These are phyloP conservation scores for Okapia johnstoni DNA, from an alignment of 2,113 vertebrate species.

Conservation along the genomic window DNA sequence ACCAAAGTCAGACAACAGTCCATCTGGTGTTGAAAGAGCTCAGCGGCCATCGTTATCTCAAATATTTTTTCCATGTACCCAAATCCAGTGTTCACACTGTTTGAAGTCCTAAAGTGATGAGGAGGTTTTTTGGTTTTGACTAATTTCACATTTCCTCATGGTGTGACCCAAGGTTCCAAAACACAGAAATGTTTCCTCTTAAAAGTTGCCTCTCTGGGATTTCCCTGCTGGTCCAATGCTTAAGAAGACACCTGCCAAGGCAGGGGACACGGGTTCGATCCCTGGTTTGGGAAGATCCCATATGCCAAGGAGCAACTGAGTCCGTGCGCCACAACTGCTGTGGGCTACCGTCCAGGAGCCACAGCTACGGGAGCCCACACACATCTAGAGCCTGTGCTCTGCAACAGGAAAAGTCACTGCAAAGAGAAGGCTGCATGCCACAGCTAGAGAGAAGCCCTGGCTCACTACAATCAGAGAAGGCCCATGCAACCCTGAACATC, in stretches of 20 bases:
- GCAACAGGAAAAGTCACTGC: not conserved
- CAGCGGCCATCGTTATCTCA: not conserved
- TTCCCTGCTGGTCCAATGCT: not conserved
- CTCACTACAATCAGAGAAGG: not conserved
- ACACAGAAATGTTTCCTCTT: not conserved
- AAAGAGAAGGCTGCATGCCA: not conserved
- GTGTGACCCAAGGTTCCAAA: not conserved
- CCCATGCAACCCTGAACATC: not conserved
- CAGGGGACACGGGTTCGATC: not conserved
- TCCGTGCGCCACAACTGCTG: not conserved
- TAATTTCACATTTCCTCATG: not conserved
- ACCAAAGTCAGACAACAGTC: not conserved
- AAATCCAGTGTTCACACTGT: not conserved
- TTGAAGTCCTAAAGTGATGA: not conserved
- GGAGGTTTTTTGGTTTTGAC: not conserved
- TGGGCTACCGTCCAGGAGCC: not conserved
- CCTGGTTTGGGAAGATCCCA: not conserved
- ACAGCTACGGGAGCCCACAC: accelerated
- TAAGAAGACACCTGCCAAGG: not conserved
- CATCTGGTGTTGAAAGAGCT: not conserved
- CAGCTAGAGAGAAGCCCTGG: not conserved
- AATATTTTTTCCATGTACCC: not conserved
- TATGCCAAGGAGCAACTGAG: not conserved
- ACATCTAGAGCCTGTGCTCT: not conserved
- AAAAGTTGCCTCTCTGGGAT: not conserved